Evolutionary conservation across 2,113 vertebrate genomes (phyloP).

Genomic region (Cygnus buccinator): DNA sequence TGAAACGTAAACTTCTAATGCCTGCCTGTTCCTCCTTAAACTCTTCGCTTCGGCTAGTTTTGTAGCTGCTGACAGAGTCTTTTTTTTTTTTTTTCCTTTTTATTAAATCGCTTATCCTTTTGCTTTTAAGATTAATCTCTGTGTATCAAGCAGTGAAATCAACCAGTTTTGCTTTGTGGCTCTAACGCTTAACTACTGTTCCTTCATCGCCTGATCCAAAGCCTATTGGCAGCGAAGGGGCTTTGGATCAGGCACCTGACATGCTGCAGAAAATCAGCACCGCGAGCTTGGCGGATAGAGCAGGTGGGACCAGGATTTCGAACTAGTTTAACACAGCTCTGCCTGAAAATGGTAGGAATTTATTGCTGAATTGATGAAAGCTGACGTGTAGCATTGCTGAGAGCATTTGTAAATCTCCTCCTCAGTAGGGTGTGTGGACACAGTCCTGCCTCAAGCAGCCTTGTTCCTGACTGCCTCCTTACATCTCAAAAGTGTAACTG

Average conservation of each 20-base stretch:
- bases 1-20: background rate
- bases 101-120: background rate
- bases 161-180: background rate
- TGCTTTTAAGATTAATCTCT: background rate
- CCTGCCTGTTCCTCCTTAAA: background rate
- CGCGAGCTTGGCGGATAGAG: background rate
- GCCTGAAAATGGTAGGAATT: background rate
- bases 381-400: background rate
- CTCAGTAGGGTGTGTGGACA: accelerated
- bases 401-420: background rate
- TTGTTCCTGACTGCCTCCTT: conserved; percentile 10
- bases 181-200: accelerated
- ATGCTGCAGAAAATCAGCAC: background rate
- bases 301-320: background rate
- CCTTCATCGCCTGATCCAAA: background rate
- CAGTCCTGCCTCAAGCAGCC: background rate
- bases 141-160: background rate
- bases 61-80: background rate
- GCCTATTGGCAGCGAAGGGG: background rate
- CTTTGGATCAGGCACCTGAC: background rate
- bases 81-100: background rate
- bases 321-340: background rate
- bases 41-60: background rate
- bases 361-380: background rate
- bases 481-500: conserved; percentile 32